These are phyloP conservation scores for Anagyrus pseudococci DNA, from an alignment of 2,888 invertebrate species.

Conservation along the genomic window DNA sequence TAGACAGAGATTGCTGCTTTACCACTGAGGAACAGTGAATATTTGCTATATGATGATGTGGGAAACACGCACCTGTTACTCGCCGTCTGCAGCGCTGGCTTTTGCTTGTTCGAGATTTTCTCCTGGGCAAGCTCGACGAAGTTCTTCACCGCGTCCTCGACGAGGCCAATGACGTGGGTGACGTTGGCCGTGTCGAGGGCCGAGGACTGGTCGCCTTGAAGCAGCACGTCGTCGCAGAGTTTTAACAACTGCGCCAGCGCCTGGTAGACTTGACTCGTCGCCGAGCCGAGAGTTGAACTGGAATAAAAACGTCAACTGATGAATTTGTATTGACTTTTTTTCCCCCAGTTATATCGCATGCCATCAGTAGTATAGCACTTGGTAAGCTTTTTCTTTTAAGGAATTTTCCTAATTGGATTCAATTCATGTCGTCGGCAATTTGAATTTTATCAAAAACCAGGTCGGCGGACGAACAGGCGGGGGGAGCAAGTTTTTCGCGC, in stretches of 20 bases:
- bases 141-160: constrained; percentile 79
- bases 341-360: too few relatives aligned
- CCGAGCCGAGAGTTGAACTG: constrained; percentile 76
- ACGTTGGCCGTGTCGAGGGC: constrained; percentile 70
- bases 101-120: constrained; percentile 74
- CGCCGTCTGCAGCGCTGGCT: constrained; percentile 51
- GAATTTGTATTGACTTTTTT: not conserved
- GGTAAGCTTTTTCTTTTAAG: too few relatives aligned
- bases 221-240: constrained; percentile 86
- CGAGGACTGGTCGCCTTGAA: constrained; percentile 75
- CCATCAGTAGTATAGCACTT: too few relatives aligned
- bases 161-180: constrained; percentile 72
- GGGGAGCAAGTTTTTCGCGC: too few relatives aligned
- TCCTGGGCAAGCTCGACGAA: constrained; percentile 81
- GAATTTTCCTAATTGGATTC: too few relatives aligned
- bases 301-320: constrained; percentile 19
- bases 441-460: too few relatives aligned
- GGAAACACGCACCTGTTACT: constrained; percentile 53
- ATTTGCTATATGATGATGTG: not conserved
- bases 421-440: too few relatives aligned
- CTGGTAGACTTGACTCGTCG: constrained; percentile 86
- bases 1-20: too few relatives aligned
- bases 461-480: too few relatives aligned
- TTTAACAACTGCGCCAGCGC: constrained; percentile 86
- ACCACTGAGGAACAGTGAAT: too few relatives aligned